phyloP scores from a whole-genome alignment of 2,888 invertebrate genomes.

The Neoitamus cyanurus region DNA sequence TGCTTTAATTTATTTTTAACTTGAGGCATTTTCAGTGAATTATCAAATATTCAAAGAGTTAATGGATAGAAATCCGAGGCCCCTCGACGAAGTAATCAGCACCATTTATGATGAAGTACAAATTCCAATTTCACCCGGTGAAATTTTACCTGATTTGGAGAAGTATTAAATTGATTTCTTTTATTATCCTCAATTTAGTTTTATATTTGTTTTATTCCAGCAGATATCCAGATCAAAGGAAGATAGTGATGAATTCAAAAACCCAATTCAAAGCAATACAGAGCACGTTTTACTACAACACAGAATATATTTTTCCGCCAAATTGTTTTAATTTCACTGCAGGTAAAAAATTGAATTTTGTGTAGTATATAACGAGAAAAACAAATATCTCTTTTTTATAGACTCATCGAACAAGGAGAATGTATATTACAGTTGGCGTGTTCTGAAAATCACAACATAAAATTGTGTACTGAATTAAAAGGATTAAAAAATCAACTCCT shows the following conservation, averaged over 20 bases:
- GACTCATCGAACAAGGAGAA: constrained; percentile 60
- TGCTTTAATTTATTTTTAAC: background rate
- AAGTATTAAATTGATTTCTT: constrained; percentile 55
- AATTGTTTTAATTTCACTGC: constrained; percentile 55
- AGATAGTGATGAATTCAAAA: constrained; percentile 60
- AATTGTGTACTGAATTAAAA: background rate
- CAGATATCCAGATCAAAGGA: constrained; percentile 61
- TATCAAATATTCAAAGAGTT: constrained; percentile 60
- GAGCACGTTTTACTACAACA: constrained; percentile 61
- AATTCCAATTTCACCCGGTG: constrained; percentile 60
- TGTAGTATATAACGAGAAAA: background rate
- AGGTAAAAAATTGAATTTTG: background rate
- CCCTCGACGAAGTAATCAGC: constrained; percentile 54
- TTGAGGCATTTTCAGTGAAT: constrained; percentile 56
- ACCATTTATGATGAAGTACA: constrained; percentile 61
- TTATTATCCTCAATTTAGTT: background rate
- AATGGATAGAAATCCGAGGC: constrained; percentile 57
- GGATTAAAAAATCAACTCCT: background rate
- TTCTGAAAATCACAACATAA: constrained; percentile 58
- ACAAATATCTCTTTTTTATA: constrained; percentile 47
- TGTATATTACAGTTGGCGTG: constrained; percentile 61
- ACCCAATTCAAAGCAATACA: constrained; percentile 60
- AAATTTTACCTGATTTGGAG: constrained; percentile 60
- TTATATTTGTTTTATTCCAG: constrained; percentile 51
- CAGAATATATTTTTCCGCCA: constrained; percentile 63